A percentile compares a stretch with the other conserved stretches of the same genome.
Evolutionary conservation across 1,140 invertebrate species (phyloP).

Genomic region (Globodera ellingtonae): DNA sequence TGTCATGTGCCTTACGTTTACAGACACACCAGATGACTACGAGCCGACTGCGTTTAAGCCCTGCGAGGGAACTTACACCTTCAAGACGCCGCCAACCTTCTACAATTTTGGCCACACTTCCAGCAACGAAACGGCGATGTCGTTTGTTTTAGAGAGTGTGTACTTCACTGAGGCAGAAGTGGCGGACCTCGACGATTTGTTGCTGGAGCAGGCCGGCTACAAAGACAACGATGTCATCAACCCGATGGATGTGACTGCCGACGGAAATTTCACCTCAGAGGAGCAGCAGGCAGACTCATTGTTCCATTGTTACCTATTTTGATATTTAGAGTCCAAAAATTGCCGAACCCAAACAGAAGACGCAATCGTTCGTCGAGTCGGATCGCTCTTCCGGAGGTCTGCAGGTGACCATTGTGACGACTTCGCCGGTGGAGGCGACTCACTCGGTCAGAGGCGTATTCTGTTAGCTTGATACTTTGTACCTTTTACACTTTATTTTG

Average conservation of each 20-base stretch:
- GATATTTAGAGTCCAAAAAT: not conserved
- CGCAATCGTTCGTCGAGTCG: not conserved
- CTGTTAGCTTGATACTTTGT: not conserved
- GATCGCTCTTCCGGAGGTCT: not conserved
- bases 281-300: not conserved
- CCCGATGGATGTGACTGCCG: conserved; percentile 10
- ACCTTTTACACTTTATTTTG: not conserved
- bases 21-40: conserved; percentile 33
- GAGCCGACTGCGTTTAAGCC: conserved; percentile 10
- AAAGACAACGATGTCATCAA: not conserved
- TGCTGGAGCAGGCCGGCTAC: conserved; percentile 1
- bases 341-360: not conserved
- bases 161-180: conserved; percentile 7
- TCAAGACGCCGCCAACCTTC: not conserved
- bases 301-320: no score
- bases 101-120: conserved; percentile 31
- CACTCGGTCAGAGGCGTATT: not conserved
- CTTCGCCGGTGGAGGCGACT: not conserved
- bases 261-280: not conserved
- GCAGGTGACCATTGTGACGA: not conserved
- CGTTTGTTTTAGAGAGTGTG: conserved; percentile 20
- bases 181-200: conserved; percentile 16
- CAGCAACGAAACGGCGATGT: conserved; percentile 6
- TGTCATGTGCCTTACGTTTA: not conserved
- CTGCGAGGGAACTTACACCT: conserved; percentile 26